Percentiles rank a stretch among this genome's conserved stretches.
phyloP scores from a whole-genome alignment of 2,888 invertebrate species.

The Tillus elongatus region DNA sequence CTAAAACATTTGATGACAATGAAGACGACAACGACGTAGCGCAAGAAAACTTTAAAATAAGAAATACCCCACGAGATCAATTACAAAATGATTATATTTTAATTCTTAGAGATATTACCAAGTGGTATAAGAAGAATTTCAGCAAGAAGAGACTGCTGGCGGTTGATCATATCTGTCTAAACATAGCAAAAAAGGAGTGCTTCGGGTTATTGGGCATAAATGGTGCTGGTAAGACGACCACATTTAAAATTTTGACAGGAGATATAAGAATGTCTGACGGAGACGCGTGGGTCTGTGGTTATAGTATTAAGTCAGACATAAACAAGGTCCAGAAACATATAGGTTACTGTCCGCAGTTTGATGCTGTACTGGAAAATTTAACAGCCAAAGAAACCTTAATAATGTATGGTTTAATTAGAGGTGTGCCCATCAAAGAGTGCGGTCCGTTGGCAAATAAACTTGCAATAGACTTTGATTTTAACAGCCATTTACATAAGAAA shows the following conservation, averaged over 20 bases:
- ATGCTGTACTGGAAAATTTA: no score
- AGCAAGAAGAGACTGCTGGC: no score
- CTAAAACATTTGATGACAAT: conserved; percentile 23
- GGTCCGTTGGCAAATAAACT: conserved; percentile 25
- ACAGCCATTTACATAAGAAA: conserved; percentile 35
- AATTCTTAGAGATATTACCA: conserved; percentile 55
- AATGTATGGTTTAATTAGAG: conserved; percentile 41
- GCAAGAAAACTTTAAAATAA: conserved; percentile 43
- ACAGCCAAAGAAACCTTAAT: conserved; percentile 41
- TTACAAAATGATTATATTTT: conserved; percentile 41
- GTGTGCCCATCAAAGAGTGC: conserved; percentile 29
- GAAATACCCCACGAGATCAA: conserved; percentile 31
- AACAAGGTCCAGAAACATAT: conserved; percentile 50
- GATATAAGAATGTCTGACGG: conserved; percentile 61
- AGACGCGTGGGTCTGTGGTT: conserved; percentile 48
- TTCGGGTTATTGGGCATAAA: conserved; percentile 75
- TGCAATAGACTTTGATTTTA: conserved; percentile 32
- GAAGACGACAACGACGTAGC: conserved; percentile 45
- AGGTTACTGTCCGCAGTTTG: no score
- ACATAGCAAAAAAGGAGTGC: conserved; percentile 61
- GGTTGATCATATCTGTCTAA: conserved; percentile 56
- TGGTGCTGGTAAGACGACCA: conserved; percentile 78
- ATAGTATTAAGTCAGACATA: conserved; percentile 38
- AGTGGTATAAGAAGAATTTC: conserved; percentile 59
- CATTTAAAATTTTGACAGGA: conserved; percentile 80